phyloP scores from a whole-genome alignment of 2,113 vertebrate species.

The Gallinago media region DNA sequence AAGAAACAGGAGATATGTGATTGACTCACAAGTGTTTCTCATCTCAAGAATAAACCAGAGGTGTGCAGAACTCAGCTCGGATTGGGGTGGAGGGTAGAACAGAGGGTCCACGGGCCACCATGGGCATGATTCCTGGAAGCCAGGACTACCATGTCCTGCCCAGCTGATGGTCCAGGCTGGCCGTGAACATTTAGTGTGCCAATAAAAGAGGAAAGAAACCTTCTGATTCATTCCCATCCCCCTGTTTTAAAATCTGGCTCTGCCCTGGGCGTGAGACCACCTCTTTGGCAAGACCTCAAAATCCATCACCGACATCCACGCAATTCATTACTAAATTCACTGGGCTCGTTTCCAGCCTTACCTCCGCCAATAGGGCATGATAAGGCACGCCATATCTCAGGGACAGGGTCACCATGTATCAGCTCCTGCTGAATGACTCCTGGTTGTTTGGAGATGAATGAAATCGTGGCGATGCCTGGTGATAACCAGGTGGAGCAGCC shows the following conservation, averaged over 20 bases:
- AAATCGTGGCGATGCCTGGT: background rate
- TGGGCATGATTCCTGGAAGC: fast-evolving
- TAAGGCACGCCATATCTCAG: background rate
- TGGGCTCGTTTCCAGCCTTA: background rate
- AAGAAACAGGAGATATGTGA: background rate
- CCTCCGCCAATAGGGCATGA: fast-evolving
- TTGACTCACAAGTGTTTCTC: background rate
- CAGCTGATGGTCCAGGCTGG: background rate
- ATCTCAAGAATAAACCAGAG: background rate
- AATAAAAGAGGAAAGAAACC: background rate
- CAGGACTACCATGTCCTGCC: fast-evolving
- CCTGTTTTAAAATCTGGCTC: background rate
- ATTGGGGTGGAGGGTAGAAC: background rate
- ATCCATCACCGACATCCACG: fast-evolving
- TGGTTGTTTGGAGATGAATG: background rate
- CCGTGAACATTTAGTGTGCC: background rate
- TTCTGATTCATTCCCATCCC: fast-evolving
- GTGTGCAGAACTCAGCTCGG: background rate
- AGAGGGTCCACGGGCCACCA: fast-evolving
- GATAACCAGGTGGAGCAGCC: background rate
- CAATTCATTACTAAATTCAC: background rate
- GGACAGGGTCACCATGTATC: background rate
- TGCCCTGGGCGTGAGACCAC: background rate
- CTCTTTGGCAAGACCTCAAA: background rate
- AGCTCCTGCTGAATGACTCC: background rate